Evolutionary conservation across 2,113 vertebrate species (phyloP).

Genomic region (Pachyramphus minor): DNA sequence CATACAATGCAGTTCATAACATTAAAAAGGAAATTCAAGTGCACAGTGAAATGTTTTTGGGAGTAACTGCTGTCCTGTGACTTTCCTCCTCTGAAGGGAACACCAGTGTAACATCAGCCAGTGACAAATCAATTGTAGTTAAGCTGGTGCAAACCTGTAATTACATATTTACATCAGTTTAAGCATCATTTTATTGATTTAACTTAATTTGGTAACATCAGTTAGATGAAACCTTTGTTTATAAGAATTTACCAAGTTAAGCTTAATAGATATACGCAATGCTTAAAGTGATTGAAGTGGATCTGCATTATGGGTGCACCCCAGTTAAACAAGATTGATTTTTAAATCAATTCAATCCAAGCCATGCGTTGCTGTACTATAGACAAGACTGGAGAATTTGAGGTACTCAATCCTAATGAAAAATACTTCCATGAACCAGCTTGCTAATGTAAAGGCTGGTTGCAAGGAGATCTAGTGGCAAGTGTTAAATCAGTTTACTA

Average conservation of each 20-base stretch:
- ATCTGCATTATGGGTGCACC: background rate
- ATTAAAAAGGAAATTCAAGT: background rate
- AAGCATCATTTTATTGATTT: conserved; percentile 3
- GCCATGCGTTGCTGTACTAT: background rate
- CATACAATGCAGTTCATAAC: background rate
- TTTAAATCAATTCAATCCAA: background rate
- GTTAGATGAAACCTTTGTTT: conserved; percentile 47
- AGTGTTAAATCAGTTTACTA: background rate
- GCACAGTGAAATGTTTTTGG: background rate
- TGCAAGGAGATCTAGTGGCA: background rate
- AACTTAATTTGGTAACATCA: conserved; percentile 14
- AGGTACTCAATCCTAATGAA: conserved; percentile 5
- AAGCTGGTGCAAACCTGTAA: conserved; percentile 31
- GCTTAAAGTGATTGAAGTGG: conserved; percentile 9
- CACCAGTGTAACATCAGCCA: background rate
- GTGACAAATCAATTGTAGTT: conserved; percentile 28
- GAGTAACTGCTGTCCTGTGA: background rate
- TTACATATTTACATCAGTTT: conserved; percentile 33
- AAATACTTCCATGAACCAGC: background rate
- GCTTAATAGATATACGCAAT: conserved; percentile 10
- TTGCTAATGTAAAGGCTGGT: background rate
- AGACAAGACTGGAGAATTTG: background rate
- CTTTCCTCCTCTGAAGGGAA: background rate
- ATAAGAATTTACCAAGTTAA: conserved; percentile 26
- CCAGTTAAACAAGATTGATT: background rate